Evolutionary conservation across 2,113 vertebrate genomes (phyloP).

Genomic region (Toxotes jaculatrix): DNA sequence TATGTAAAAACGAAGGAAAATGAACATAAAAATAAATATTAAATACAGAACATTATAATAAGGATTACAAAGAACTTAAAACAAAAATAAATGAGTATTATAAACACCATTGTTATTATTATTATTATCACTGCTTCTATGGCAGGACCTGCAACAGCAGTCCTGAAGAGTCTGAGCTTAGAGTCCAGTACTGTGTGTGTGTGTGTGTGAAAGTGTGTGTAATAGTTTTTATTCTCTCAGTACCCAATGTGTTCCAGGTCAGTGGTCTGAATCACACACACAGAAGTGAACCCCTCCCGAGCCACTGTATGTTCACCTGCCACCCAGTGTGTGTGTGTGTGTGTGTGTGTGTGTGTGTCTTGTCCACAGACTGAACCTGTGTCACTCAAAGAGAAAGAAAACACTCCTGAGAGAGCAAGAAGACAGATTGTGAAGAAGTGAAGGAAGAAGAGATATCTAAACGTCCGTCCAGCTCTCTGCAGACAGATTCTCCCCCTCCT

Average conservation of each 20-base stretch:
- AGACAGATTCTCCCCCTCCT: background rate
- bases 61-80: background rate
- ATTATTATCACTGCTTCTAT: background rate
- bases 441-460: constrained; percentile 35
- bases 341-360: constrained; percentile 32
- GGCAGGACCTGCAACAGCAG: background rate
- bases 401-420: constrained; percentile 35
- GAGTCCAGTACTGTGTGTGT: background rate
- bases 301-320: constrained; percentile 61
- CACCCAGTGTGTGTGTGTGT: constrained; percentile 29
- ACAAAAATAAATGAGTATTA: background rate
- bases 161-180: constrained; percentile 13
- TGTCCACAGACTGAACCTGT: constrained; percentile 49
- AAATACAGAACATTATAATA: background rate
- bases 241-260: constrained; percentile 73
- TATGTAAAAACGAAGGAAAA: background rate
- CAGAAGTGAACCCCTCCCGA: constrained; percentile 42
- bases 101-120: background rate
- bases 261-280: constrained; percentile 68
- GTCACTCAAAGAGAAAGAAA: constrained; percentile 51
- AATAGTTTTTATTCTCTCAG: constrained; percentile 56
- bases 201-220: constrained; percentile 14
- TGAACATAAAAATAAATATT: background rate
- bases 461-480: constrained; percentile 29
- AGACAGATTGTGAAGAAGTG: constrained; percentile 30